Evolutionary conservation across 2,888 invertebrate genomes (phyloP).

Genomic region (Erebia palarica): DNA sequence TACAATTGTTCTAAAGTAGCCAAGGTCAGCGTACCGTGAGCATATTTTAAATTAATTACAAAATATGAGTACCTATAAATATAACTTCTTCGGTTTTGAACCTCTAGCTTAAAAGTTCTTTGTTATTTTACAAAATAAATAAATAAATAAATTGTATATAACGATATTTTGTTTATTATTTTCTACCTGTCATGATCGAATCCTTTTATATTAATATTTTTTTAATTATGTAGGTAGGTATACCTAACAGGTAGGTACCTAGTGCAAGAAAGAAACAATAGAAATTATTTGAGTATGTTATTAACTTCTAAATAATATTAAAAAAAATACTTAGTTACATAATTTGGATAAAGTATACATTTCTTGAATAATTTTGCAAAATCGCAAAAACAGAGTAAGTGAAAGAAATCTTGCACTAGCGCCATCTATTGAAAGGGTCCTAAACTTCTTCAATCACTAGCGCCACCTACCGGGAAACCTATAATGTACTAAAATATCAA

Average conservation of each 20-base stretch:
- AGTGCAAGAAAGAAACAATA: too few relatives aligned
- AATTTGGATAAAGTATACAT: too few relatives aligned
- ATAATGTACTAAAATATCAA: background rate
- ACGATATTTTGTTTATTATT: slow-evolving; percentile 41
- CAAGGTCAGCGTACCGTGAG: slow-evolving; percentile 4
- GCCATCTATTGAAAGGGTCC: background rate
- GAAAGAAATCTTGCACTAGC: background rate
- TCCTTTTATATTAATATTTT: too few relatives aligned
- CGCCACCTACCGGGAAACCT: background rate
- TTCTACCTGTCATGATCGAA: background rate
- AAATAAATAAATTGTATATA: slow-evolving; percentile 77
- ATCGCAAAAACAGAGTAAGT: background rate
- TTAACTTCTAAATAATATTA: too few relatives aligned
- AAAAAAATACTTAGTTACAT: too few relatives aligned
- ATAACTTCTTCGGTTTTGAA: slow-evolving; percentile 70
- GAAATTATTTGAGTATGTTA: too few relatives aligned
- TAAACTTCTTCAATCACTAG: background rate
- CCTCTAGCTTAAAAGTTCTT: slow-evolving; percentile 73
- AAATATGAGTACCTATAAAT: background rate
- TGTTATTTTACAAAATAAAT: slow-evolving; percentile 72
- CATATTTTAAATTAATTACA: background rate
- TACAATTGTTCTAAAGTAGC: background rate
- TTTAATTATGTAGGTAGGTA: too few relatives aligned
- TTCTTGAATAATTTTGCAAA: too few relatives aligned
- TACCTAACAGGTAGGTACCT: too few relatives aligned